phyloP scores from a whole-genome alignment of 2,888 invertebrate species.

The Ceramica pisi region DNA sequence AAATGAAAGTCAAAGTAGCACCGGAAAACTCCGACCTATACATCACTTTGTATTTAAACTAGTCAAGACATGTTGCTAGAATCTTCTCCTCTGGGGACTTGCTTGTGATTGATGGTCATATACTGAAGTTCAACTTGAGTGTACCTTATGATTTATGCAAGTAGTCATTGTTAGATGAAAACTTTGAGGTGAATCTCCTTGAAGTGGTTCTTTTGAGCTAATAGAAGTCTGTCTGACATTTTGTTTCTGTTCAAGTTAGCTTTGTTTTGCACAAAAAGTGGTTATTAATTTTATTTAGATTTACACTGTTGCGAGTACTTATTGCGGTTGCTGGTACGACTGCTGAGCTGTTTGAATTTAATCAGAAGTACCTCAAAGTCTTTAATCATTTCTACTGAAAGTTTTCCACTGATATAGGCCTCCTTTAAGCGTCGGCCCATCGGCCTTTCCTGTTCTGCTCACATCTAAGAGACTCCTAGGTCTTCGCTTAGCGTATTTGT shows the following conservation, averaged over 20 bases:
- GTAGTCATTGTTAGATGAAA: neutral
- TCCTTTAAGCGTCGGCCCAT: neutral
- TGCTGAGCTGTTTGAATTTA: neutral
- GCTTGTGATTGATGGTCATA: slow-evolving; percentile 19
- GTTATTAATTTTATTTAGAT: too few species aligned
- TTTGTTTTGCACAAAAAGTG: neutral
- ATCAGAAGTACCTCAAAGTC: neutral
- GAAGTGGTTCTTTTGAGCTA: slow-evolving; percentile 2
- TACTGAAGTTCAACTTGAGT: neutral
- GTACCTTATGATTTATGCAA: neutral
- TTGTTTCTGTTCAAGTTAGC: neutral
- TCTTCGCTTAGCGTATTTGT: too few species aligned
- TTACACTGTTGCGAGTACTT: too few species aligned
- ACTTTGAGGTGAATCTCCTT: neutral
- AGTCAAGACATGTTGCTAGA: slow-evolving; percentile 4
- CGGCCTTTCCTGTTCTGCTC: too few species aligned
- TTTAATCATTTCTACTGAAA: neutral
- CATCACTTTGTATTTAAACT: slow-evolving; percentile 35
- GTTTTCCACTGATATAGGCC: neutral
- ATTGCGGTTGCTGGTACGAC: too few species aligned
- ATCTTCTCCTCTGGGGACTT: slow-evolving; percentile 1
- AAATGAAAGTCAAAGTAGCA: slow-evolving; percentile 25
- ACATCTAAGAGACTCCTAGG: neutral
- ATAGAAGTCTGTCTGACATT: neutral
- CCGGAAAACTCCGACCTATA: slow-evolving; percentile 22